These are phyloP conservation scores for Lamprotornis superbus DNA, from an alignment of 2,113 vertebrate species.

Conservation along the genomic window DNA sequence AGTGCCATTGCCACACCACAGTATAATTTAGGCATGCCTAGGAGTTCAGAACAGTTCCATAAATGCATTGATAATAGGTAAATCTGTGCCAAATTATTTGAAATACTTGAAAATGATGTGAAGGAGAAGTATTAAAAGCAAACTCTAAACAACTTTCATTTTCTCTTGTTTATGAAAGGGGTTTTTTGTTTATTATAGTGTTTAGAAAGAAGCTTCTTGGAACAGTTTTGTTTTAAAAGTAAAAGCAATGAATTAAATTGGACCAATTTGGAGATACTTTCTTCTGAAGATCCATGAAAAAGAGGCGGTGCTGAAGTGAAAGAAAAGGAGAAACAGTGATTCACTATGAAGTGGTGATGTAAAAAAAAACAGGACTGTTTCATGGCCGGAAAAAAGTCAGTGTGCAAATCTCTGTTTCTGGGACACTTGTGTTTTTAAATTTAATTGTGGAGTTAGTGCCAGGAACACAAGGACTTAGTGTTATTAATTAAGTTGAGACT, in stretches of 20 bases:
- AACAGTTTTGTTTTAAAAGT: conserved; percentile 1
- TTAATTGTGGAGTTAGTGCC: background rate
- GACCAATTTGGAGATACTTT: background rate
- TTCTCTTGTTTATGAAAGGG: background rate
- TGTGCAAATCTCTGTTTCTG: background rate
- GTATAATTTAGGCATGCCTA: background rate
- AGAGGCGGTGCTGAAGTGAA: background rate
- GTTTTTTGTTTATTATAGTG: background rate
- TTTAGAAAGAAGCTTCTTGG: background rate
- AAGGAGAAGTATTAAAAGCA: background rate
- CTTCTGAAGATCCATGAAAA: background rate
- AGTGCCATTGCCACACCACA: background rate
- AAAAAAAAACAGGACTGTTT: background rate
- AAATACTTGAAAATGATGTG: background rate
- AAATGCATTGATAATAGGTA: background rate
- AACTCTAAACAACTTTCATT: background rate
- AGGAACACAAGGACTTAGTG: background rate
- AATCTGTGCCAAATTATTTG: background rate
- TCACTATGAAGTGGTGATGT: background rate
- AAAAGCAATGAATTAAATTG: background rate
- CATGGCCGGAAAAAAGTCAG: background rate
- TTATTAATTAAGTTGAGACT: background rate
- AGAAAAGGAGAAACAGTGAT: background rate
- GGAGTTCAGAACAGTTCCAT: background rate
- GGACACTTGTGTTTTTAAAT: background rate